Evolutionary conservation across 2,888 invertebrate genomes (phyloP), one percentile per base, ranked within the genome.

Genomic region (Tortrix viridana): DNA sequence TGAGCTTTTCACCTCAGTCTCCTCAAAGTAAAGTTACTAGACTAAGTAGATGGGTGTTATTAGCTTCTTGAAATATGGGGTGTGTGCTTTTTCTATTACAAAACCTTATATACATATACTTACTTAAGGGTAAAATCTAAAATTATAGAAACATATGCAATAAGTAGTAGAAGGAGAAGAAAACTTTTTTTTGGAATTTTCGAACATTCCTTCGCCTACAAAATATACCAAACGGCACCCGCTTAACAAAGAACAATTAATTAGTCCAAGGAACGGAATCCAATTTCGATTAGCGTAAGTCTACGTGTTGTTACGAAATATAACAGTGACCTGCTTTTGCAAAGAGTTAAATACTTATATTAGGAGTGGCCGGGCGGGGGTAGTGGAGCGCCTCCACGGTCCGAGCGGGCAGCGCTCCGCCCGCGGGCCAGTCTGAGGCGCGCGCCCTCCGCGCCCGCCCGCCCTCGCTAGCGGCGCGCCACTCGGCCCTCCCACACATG

Each of bases 401-500:
- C 70, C 68, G 69, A 70, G 71, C 71, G 74, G 75, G 59, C 61
- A 44, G 53, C 53, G 48, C 58, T 48, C 48, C 48, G 49, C 41
- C n/a, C 16, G 60, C 54, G 16, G 57, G 80, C 78, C 90, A 90
- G 91, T 91, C 87, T 84, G 82, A 80, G 88, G 85, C 81, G 73
- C 84, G 90, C 91, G 89, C 86, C 86, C 87, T 85, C 80, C 84
- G 89, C 87, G 89, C 86, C 84, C 82, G 85, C 89, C 85, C 80
- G 75, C 70, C 61, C 70, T 76, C 79, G 80, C 77, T 66, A 68
- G 70, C 70, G 67, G 69, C 72, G 64, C 69, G 66, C 67, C 70
- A 66, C 65, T 71, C 68, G 54, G 59, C 66, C 14, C 16, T n/a
- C 32, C 66, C 69, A 71, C 74, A 76, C 78, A 82, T 82, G 81